Percentiles rank a stretch among this genome's conserved stretches.
Conservation (phyloP, 2,888 invertebrate genomes). For the Noctua fimbriata region DNA sequence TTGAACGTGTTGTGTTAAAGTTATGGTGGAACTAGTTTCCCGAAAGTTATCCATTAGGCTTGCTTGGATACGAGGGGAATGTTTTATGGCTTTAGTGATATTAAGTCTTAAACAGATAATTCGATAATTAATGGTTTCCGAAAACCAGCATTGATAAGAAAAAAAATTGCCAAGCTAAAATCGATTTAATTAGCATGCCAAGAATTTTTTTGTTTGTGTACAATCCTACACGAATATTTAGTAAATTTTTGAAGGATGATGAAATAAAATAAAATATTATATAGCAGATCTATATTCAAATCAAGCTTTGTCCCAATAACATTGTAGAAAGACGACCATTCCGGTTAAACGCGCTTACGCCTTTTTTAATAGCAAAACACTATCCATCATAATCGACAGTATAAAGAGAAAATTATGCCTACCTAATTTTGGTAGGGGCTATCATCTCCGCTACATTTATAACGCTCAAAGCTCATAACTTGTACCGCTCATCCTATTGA, state of each 20-base stretch:
- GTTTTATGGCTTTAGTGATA: constrained; percentile 23
- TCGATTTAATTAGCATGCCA: background rate
- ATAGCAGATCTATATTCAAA: background rate
- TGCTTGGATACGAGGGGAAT: constrained; percentile 12
- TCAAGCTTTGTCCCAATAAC: background rate
- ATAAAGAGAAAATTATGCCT: background rate
- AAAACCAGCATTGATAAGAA: background rate
- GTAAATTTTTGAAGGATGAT: background rate
- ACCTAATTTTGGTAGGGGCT: background rate
- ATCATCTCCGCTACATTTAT: background rate
- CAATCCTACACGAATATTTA: background rate
- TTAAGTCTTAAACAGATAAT: background rate
- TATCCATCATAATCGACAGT: background rate
- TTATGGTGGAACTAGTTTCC: constrained; percentile 47
- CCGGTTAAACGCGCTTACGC: background rate
- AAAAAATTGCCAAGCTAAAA: background rate
- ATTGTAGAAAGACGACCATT: background rate
- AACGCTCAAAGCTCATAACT: constrained; percentile 46
- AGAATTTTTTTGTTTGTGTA: background rate
- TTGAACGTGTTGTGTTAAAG: constrained; percentile 47
- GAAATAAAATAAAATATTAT: background rate
- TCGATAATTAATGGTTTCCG: background rate
- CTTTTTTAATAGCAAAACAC: constrained; percentile 12
- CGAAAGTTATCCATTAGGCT: constrained; percentile 47
- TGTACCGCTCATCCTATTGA: constrained; percentile 76